Evolutionary conservation across 37 sponge, comb jelly and placozoan genomes (phyloP), one percentile per base, ranked within the genome.

Genomic region (Petrosia ficiformis): DNA sequence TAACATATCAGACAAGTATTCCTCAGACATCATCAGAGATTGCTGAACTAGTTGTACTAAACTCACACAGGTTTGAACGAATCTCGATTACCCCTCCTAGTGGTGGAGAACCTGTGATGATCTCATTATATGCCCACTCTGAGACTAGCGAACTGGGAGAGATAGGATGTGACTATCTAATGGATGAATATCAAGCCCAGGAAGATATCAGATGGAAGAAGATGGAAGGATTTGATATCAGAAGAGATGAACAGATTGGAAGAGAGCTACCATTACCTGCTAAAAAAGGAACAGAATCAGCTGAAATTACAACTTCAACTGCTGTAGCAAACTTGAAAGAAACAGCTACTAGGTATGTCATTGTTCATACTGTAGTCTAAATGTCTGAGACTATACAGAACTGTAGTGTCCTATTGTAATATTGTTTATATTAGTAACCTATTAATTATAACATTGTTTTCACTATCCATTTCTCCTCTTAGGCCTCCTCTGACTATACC

Each of bases 181-280:
- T 22, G 26, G 25, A 8, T n/a, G 28, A 5, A 6, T 22, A 61
- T 61, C 5, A 11, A 5, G 63, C 26, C 25, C 11, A 11, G n/a
- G 26, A 22, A 61, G 5, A 11, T 6, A 29, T 61, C 5, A 5
- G 11, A n/a, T 48, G 54, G 54, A 48, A 48, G 54, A 14, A 48
- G 14, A 48, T 48, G 54, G 14, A 48, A 48, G 28, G 5, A 29
- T 61, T 61, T 61, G 63, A 61, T n/a, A 61, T 61, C 26, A 22
- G 6, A 29, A n/a, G 6, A 11, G 63, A 61, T 29, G 28, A n/a
- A 5, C 6, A 29, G 6, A 29, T 61, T 11, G 28, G 28, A 22
- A 61, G 63, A 61, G 63, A 61, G 28, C 26, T 61, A n/a, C 63
- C 63, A 61, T 22, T 61, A n/a, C 63, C 63, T 29, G 6, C 22